Base-by-base conservation (phyloP, 2,797 vertebrate species). In the Antrozous pallidus region DNA sequence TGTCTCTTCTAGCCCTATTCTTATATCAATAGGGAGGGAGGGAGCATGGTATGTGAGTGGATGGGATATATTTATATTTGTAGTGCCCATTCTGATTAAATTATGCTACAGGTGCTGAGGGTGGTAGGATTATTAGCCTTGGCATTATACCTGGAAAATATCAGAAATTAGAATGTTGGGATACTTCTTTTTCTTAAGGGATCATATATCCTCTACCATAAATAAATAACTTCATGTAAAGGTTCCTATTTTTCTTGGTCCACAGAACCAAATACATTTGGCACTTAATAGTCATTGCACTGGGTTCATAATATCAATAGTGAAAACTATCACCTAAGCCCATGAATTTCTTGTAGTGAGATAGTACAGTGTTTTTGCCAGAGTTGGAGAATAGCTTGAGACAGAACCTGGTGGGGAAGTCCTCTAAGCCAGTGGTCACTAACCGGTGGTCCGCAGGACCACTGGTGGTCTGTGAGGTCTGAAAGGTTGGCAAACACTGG, bases 1-100 rank as follows among this genome's bases (percentile, higher is more conserved):
- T 49, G 13, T 81, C 42, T 78, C 51, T 65, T n/a, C 6, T 20
- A 6, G 36, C 65, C 22, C 38, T 5, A n/a, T 51, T 51, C 14
- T 77, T 33, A 2, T 8, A 24, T 47, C 16, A 18, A 0, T 10
- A 74, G 56, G 13, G 31, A 47, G 40, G 5, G 5, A 71, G 49
- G 17, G 24, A 16, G 16, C 9, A 2, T 5, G 24, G 45, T 16
- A 8, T 26, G 5, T 47, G 13, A 12, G 13, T 28, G 40, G 14
- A 22, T 12, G 4, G 18, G 40, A 2, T 3, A n/a, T n/a, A n/a
- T n/a, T n/a, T n/a, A n/a, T n/a, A 0, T 1, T 7, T 22, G 28
- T 31, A 12, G 16, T 20, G 6, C 26, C 10, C 22, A 24, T 33
- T 38, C 11, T 12, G n/a, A 80, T 9, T 38, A 88, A 58, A 61